Percentiles rank a stretch among this genome's conserved stretches.
Conservation (phyloP, 2,797 vertebrate species). For the Sebastes taczanowskii region DNA sequence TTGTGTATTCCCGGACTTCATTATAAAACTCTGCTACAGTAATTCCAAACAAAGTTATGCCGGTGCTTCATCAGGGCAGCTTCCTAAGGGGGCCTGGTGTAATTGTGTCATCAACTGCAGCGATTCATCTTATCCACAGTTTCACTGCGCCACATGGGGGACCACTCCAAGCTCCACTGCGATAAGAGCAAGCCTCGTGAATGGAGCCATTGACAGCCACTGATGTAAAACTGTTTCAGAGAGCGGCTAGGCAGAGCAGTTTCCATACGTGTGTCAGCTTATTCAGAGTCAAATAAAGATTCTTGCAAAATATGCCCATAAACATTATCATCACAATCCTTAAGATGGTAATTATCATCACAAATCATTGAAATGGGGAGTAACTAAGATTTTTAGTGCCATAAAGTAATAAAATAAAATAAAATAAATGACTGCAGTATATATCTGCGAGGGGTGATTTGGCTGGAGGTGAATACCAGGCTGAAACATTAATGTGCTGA, state of each 20-base stretch:
- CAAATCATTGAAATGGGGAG: not conserved
- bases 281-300: not conserved
- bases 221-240: not conserved
- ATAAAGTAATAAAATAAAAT: not conserved
- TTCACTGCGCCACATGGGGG: constrained; percentile 12
- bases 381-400: not conserved
- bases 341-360: not conserved
- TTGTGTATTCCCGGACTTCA: constrained; percentile 63
- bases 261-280: not conserved
- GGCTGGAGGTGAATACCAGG: not conserved
- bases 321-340: not conserved
- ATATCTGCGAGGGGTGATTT: not conserved
- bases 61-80: constrained; percentile 40
- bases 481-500: not conserved
- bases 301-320: not conserved
- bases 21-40: constrained; percentile 64
- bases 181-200: constrained; percentile 19
- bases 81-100: constrained; percentile 39
- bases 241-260: not conserved
- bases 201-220: constrained; percentile 1
- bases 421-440: not conserved
- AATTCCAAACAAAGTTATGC: constrained; percentile 64
- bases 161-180: constrained; percentile 6
- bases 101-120: constrained; percentile 57
- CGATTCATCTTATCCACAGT: constrained; percentile 23